Base-by-base conservation (phyloP, 2,113 vertebrate genomes). In the Acrocephalus arundinaceus region DNA sequence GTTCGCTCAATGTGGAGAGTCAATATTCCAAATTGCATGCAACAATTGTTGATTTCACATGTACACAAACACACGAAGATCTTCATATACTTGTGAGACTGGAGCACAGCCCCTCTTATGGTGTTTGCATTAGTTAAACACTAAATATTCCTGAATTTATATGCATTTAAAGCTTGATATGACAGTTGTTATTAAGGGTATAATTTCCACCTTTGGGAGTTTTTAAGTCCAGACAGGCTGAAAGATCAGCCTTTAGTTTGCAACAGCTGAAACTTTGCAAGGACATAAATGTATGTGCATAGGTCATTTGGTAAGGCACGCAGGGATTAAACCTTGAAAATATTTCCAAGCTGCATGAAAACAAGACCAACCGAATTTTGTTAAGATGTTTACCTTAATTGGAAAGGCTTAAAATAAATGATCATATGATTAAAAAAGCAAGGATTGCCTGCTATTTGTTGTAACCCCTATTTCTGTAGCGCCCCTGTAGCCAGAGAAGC, bases 331-430 rank as follows among this genome's bases (percentile, higher is more conserved):
- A 85, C 27, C 49, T 73, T 71, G 58, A 57, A 85, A 94, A 85
- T 65, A 79, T 77, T 91, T 93, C 52, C 72, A 85, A 87, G 46
- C 57, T 71, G n/a, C 1, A 3, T 66, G 67, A 84, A 86, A 94
- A 73, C 43, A 81, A 82, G 18, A 55, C 18, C 49, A 43, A 49
- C 22, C 27, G 37, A 68, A 48, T 75, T 94, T 94, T 70, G 61
- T 62, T 31, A 89, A 96, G 89, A 76, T 65, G 83, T 80, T 81
- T 33, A 48, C 91, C 97, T 94, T 89, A 96, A 96, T 80, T 96
- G 95, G 97, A 96, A 95, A 97, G 95, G 84, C 97, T 97, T 97
- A 97, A 97, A 97, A 98, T 98, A 98, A 96, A 89, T 3, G 93
- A 94, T 97, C 97, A 97, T 91, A 97, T 78, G 97, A 98, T 97